Evolutionary conservation across 2,888 invertebrate species (phyloP), one percentile per base, ranked within the genome.

Genomic region (Agonopterix alstromeriana): DNA sequence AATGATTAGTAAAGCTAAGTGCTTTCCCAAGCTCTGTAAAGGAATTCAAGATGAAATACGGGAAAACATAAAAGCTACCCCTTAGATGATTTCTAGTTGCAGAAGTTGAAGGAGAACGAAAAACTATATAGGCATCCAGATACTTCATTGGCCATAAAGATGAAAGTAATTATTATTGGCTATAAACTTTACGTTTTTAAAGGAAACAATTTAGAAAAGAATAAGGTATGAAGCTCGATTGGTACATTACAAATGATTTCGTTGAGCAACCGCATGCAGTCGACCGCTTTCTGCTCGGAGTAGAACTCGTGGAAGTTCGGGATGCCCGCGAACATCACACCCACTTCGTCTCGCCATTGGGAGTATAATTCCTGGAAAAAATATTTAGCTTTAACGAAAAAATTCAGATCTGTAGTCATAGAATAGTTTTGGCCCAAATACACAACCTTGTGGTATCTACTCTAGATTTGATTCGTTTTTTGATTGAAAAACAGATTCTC

Each of bases 301-400:
- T 99, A 99, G 85, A 99, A 99, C 82, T 98, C 98, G 55, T 97
- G 95, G 82, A 98, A 99, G 88, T 98, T 98, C 2, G 98, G 97
- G 62, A 99, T 98, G 48, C 98, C 97, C 8, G 98, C 98, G 85
- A 99, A 99, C 93, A 98, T 94, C 1, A 99, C 97, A 42, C 98
- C 98, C 7, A 96, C 96, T 76, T 94, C 94, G 57, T 94, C 93
- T 49, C 96, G 93, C 58, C 94, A 93, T 69, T 95, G 95, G 0
- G 95, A 94, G 72, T 95, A 95, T 52, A 95, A 81, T 75, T 95
- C 94, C 95, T 95, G 65, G 10, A 50, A 55, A 45, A 10, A 35
- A 7, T 27, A 27, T 27, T 27, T 7, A n/a, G 7, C 10, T 38
- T 9, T 38, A 38, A 38, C n/a, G 0, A 10, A 38, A n/a, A 0